Conservation (phyloP, 2,888 invertebrate species). For the Caenorhabditis angaria region DNA sequence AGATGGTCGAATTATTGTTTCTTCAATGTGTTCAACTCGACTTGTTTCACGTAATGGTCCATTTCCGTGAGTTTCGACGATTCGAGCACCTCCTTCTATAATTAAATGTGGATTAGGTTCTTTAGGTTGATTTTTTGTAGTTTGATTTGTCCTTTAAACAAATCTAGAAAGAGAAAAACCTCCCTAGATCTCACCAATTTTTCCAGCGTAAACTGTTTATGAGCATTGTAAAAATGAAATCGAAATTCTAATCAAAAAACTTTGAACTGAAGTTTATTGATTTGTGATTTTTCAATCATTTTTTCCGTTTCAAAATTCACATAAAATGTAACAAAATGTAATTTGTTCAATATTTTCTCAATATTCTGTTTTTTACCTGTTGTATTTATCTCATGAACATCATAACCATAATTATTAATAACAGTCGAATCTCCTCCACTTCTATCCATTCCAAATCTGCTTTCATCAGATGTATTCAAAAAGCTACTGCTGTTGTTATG, state of each 20-base stretch:
- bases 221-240: too few relatives aligned
- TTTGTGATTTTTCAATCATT: too few relatives aligned
- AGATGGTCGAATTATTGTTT: conserved; percentile 31
- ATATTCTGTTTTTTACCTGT: too few relatives aligned
- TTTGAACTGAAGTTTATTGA: neutral
- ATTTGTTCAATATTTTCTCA: too few relatives aligned
- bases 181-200: too few relatives aligned
- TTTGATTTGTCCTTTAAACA: neutral
- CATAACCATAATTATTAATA: conserved; percentile 68
- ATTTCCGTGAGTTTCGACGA: conserved; percentile 67
- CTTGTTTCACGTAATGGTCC: conserved; percentile 53
- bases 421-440: conserved; percentile 38
- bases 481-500: conserved; percentile 11
- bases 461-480: conserved; percentile 42
- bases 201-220: too few relatives aligned
- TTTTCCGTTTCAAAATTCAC: too few relatives aligned
- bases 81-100: conserved; percentile 66
- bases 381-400: conserved; percentile 70
- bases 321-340: too few relatives aligned
- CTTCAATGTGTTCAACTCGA: conserved; percentile 46
- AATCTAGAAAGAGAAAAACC: neutral
- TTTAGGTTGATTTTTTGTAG: neutral
- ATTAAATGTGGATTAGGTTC: too few relatives aligned
- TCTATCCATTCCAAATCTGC: conserved; percentile 29
- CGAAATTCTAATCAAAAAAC: neutral